Conservation (phyloP, 2,888 invertebrate species). For the Invenusta paracnida region DNA sequence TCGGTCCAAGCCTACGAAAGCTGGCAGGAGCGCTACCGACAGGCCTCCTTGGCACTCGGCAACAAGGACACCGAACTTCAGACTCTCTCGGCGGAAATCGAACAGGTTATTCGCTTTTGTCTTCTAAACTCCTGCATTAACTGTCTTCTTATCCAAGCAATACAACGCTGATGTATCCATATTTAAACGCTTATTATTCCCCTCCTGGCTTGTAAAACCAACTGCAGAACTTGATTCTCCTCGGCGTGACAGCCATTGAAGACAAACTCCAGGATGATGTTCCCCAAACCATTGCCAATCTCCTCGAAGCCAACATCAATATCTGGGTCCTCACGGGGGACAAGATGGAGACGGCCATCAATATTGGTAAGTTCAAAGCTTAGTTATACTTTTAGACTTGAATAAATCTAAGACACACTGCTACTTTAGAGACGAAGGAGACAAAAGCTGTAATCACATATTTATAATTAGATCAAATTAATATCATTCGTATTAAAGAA, state of each 20-base stretch:
- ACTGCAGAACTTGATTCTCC: slow-evolving; percentile 73
- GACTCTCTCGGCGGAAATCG: slow-evolving; percentile 84
- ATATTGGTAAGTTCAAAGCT: slow-evolving; percentile 90
- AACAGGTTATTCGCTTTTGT: slow-evolving; percentile 67
- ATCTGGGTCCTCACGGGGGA: slow-evolving; percentile 97
- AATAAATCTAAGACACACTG: no score
- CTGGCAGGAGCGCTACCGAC: slow-evolving; percentile 50
- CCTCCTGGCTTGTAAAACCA: no score
- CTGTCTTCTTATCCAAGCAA: no score
- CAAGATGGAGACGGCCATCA: slow-evolving; percentile 96
- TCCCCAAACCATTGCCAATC: slow-evolving; percentile 86
- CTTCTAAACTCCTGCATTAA: no score
- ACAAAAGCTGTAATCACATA: no score
- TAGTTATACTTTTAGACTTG: no score
- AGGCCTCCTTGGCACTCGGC: slow-evolving; percentile 73
- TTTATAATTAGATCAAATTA: no score
- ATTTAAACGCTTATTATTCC: no score
- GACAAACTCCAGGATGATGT: slow-evolving; percentile 87
- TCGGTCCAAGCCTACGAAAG: slow-evolving; percentile 71
- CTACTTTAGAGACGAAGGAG: no score
- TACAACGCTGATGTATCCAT: no score
- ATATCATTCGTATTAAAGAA: no score
- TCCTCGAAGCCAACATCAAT: slow-evolving; percentile 76
- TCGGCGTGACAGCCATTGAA: slow-evolving; percentile 96
- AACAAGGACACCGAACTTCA: slow-evolving; percentile 82